Evolutionary conservation across 2,797 vertebrate genomes (phyloP), one percentile per base, ranked within the genome.

Genomic region (Coendou prehensilis): DNA sequence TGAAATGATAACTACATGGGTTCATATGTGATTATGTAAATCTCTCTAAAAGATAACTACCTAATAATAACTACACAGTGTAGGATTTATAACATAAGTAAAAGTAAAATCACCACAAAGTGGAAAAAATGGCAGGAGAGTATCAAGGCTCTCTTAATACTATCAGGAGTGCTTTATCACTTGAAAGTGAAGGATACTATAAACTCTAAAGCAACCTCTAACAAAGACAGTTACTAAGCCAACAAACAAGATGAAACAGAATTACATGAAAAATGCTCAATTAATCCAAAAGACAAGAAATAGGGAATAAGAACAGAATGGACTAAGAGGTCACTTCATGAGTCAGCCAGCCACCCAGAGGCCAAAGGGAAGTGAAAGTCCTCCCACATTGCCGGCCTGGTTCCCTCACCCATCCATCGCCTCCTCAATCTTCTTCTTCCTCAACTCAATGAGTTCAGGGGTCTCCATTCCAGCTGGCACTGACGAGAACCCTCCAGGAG

Each of bases 351-450:
- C 30, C 78, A 80, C n/a, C 57, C 10, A 71, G 67, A 79, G 30
- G 52, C 84, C 13, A 8, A 79, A 80, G 11, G 45, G 18, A 83
- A 67, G 5, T 13, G 37, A 52, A 93, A 64, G 30, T 8, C 57
- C 37, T 50, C 47, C 79, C 63, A 22, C n/a, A 15, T 2, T 10
- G 52, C 45, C 79, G n/a, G 18, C n/a, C 71, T 23, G 8, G 28
- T 30, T 26, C 30, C 59, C 98, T 98, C 92, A 99, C 99, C 99
- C 99, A 0, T 99, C 99, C 99, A 99, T 99, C 28, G 99, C 99
- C 97, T 99, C 99, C 96, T 99, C 99, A 3, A 99, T 99, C 98
- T 99, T 99, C 99, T 99, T 99, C 98, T 99, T 99, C 98, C 99
- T 99, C 97, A 99, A 98, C 96, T 99, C 99, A 8, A 99, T 99